phyloP scores from a whole-genome alignment of 1,140 invertebrate genomes.

The Galleria mellonella region DNA sequence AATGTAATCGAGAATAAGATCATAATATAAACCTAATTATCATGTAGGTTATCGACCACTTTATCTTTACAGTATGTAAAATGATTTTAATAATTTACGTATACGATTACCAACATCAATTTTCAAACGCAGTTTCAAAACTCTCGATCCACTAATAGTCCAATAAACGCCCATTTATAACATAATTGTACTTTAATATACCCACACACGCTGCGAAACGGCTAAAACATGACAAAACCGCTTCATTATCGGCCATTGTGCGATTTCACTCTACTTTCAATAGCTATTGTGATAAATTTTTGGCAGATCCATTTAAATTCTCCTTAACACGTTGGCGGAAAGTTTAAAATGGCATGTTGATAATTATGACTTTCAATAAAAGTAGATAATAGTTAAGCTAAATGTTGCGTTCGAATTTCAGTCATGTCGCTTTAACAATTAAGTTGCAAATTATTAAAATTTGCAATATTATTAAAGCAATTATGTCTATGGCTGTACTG shows the following conservation, averaged over 20 bases:
- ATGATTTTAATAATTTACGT: too few species aligned
- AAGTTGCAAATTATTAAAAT: too few species aligned
- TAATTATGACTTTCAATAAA: background rate
- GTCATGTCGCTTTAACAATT: too few species aligned
- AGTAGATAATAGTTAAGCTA: background rate
- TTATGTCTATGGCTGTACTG: too few species aligned
- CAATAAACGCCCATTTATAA: slow-evolving; percentile 53
- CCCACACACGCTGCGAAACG: slow-evolving; percentile 35
- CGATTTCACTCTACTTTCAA: slow-evolving; percentile 50
- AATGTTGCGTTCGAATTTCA: too few species aligned
- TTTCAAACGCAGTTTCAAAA: slow-evolving; percentile 30
- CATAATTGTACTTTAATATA: slow-evolving; percentile 61
- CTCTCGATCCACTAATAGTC: slow-evolving; percentile 36
- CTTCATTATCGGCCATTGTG: slow-evolving; percentile 56
- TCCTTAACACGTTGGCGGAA: slow-evolving; percentile 2
- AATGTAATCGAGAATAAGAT: too few species aligned
- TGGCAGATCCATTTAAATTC: slow-evolving; percentile 13
- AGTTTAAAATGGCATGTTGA: slow-evolving; percentile 4
- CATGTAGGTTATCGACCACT: too few species aligned
- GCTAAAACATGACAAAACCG: slow-evolving; percentile 47
- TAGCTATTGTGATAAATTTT: slow-evolving; percentile 25
- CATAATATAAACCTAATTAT: too few species aligned
- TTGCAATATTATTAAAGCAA: too few species aligned
- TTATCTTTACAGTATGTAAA: too few species aligned
- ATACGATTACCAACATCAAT: background rate